Evolutionary conservation across 2,113 vertebrate species (phyloP).

Genomic region (Girardinichthys multiradiatus): DNA sequence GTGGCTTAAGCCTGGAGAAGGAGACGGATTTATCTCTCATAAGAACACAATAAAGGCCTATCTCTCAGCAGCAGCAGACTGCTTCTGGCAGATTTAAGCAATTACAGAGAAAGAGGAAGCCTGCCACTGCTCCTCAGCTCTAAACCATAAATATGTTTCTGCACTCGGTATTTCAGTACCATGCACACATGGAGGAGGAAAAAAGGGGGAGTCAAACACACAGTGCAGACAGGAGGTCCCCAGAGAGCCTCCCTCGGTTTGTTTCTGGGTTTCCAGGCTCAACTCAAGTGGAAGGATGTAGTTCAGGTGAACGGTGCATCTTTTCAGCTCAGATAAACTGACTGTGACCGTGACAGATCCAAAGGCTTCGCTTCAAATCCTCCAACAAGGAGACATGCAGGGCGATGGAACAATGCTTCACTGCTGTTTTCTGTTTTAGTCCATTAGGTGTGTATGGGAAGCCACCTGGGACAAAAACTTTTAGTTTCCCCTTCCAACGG

Average conservation of each 20-base stretch:
- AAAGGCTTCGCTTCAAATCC: conserved; percentile 11
- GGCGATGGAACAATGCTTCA: conserved; percentile 7
- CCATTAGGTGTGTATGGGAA: not conserved
- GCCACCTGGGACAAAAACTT: conserved; percentile 10
- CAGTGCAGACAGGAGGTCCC: conserved; percentile 11
- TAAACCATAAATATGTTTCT: conserved; percentile 14
- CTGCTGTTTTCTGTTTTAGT: conserved; percentile 12
- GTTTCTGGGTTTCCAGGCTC: conserved; percentile 24
- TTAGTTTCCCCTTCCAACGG: not conserved
- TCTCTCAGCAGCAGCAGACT: conserved; percentile 34
- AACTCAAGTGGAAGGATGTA: conserved; percentile 17
- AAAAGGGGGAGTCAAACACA: not conserved
- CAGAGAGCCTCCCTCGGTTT: conserved; percentile 3
- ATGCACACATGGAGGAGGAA: not conserved
- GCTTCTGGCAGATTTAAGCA: conserved; percentile 33
- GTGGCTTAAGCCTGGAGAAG: conserved; percentile 15
- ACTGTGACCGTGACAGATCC: not conserved
- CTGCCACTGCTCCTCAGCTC: conserved; percentile 10
- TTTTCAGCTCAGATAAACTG: conserved; percentile 26
- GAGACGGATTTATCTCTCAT: conserved; percentile 45
- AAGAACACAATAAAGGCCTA: conserved; percentile 50
- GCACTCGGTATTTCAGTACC: not conserved
- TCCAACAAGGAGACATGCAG: conserved; percentile 10
- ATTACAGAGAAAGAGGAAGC: conserved; percentile 29
- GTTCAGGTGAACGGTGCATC: conserved; percentile 20